Conservation (phyloP, 2,113 vertebrate species). For the Phycodurus eques region DNA sequence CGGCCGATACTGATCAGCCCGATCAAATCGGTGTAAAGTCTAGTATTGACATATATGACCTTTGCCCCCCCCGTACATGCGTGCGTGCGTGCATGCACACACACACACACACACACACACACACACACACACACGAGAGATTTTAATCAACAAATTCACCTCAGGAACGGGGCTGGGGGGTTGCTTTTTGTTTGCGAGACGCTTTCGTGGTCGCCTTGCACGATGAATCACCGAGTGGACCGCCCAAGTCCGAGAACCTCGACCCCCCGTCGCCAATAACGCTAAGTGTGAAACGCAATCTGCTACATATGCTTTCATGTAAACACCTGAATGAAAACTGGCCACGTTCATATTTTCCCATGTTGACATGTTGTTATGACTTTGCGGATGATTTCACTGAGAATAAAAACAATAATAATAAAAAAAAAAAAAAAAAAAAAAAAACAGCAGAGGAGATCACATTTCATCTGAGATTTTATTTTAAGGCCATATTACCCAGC, state of each 20-base stretch:
- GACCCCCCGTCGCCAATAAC: conserved; percentile 49
- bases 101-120: no score
- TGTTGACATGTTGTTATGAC: background rate
- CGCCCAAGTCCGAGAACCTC: conserved; percentile 49
- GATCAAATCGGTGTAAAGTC: no score
- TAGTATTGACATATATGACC: background rate
- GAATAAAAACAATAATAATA: background rate
- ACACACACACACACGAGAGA: conserved; percentile 10
- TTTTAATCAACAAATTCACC: conserved; percentile 73
- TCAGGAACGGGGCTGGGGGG: conserved; percentile 33
- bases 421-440: background rate
- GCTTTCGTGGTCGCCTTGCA: conserved; percentile 46
- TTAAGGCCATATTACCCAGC: no score
- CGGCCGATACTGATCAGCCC: no score
- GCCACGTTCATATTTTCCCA: background rate
- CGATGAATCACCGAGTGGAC: conserved; percentile 65
- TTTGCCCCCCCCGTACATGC: background rate
- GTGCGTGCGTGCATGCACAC: no score
- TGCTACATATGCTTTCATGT: conserved; percentile 29
- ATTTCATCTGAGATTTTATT: background rate
- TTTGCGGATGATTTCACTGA: background rate
- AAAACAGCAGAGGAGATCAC: background rate
- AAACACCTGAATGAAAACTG: conserved; percentile 7
- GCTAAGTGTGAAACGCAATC: conserved; percentile 48
- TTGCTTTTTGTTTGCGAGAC: conserved; percentile 40